Base-by-base conservation (phyloP, 2,888 invertebrate species). In the Iphiclides podalirius region DNA sequence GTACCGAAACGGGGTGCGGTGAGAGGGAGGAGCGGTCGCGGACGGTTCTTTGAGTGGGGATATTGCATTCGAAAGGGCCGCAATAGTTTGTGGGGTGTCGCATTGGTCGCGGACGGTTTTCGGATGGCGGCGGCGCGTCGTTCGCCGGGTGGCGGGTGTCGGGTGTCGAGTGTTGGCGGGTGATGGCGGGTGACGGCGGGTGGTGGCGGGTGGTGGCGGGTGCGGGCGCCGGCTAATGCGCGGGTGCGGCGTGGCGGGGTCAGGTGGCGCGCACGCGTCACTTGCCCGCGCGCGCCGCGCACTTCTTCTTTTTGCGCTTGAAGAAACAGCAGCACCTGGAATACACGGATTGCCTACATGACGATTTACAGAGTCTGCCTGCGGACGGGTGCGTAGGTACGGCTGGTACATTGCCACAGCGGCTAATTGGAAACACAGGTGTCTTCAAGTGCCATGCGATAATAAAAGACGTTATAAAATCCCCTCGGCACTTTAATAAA, bases 241-340 rank as follows among this genome's bases (percentile, higher is more conserved):
- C 43, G 54, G 31, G 52, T 17, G 53, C 31, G 51, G 55, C 11
- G 35, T 36, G 37, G 46, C 33, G 52, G 52, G 64, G 77, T 72
- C 72, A 72, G 62, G 71, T 50, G 60, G 52, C 56, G 60, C 66
- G 56, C 74, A 65, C 93, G 93, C 94, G 95, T 95, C 95, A 95
- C 93, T 95, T 95, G 90, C 94, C 94, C 79, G 94, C 94, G 78
- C 95, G 93, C 62, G 94, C 93, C 80, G 94, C 87, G 57, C 89
- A 94, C 94, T 98, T 97, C 94, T 98, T 98, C 96, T 98, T 98
- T 95, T 97, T 98, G 88, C 97, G 94, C 90, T 97, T 97, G 93
- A 97, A 97, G 93, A 98, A 98, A 91, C 98, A 98, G 91, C 98
- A 98, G 92, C 98, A 98, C 91, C 98, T 98, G 90, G 79, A 92